Evolutionary conservation across 2,797 vertebrate species (phyloP).

Genomic region (Hippocampus kuda): DNA sequence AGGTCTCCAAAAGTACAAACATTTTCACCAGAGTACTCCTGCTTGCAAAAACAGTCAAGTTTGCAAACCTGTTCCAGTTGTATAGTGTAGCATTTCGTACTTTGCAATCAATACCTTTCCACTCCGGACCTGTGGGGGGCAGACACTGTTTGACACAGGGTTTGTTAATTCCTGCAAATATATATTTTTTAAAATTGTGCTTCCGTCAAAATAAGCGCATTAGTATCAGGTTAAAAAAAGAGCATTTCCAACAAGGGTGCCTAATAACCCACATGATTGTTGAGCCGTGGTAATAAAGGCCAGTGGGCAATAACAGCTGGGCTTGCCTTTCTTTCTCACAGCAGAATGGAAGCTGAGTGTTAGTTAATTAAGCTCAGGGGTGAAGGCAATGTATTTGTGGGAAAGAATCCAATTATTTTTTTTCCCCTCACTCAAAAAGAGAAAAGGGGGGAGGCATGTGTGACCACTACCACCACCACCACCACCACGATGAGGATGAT

Average conservation of each 20-base stretch:
- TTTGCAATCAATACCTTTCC: background rate
- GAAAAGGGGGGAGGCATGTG: slow-evolving; percentile 36
- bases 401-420: slow-evolving; percentile 79
- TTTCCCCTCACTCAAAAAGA: slow-evolving; percentile 61
- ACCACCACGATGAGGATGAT: slow-evolving; percentile 53
- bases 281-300: slow-evolving; percentile 61
- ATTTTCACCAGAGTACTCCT: background rate
- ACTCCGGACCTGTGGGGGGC: background rate
- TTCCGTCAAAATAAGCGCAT: background rate
- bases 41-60: background rate
- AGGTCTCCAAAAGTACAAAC: background rate
- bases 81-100: background rate
- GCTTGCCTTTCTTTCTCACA: slow-evolving; percentile 48
- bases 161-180: background rate
- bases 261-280: slow-evolving; percentile 61
- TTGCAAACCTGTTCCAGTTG: background rate
- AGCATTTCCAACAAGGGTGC: slow-evolving; percentile 45
- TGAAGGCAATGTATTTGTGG: slow-evolving; percentile 75
- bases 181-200: background rate
- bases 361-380: slow-evolving; percentile 81
- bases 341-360: slow-evolving; percentile 58
- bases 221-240: slow-evolving; percentile 27
- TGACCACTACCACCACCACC: slow-evolving; percentile 6
- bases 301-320: slow-evolving; percentile 63
- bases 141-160: background rate